Percentiles rank a stretch among this genome's conserved stretches.
phyloP scores from a whole-genome alignment of 2,113 vertebrate species.

The Isichthys henryi region DNA sequence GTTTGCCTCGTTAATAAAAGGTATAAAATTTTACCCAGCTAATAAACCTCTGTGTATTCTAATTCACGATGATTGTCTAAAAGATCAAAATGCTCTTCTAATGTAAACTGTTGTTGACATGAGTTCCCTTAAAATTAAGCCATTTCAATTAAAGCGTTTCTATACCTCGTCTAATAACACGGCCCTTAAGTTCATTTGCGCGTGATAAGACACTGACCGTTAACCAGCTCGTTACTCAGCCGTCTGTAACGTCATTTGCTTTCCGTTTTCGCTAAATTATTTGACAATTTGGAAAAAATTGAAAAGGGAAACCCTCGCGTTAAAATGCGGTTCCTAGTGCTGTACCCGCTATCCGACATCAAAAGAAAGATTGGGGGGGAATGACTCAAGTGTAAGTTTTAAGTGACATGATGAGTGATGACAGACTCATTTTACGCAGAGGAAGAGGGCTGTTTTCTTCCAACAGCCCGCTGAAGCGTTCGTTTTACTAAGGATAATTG shows the following conservation, averaged over 20 bases:
- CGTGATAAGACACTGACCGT: not conserved
- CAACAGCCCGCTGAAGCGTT: slow-evolving; percentile 16
- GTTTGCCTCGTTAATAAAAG: not conserved
- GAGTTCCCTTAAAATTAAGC: not conserved
- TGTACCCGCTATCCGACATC: not conserved
- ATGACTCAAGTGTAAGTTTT: not conserved
- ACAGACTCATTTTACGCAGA: slow-evolving; percentile 24
- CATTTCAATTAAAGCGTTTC: not conserved
- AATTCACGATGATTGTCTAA: not conserved
- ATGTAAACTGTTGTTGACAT: not conserved
- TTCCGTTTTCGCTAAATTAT: not conserved
- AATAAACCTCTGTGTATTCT: not conserved
- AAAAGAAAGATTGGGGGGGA: not conserved
- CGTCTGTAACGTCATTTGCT: not conserved
- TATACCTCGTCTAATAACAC: not conserved
- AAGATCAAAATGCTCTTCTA: not conserved
- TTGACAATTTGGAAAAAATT: not conserved
- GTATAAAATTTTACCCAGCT: not conserved
- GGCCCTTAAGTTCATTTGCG: not conserved
- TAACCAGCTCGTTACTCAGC: not conserved
- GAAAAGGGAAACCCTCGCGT: not conserved
- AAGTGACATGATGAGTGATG: slow-evolving; percentile 36
- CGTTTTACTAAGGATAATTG: slow-evolving; percentile 8
- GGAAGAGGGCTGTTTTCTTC: slow-evolving; percentile 33
- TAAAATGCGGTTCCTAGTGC: not conserved